These are phyloP conservation scores for Antheraea pernyi DNA, from an alignment of 1,140 invertebrate genomes.

Conservation along the genomic window DNA sequence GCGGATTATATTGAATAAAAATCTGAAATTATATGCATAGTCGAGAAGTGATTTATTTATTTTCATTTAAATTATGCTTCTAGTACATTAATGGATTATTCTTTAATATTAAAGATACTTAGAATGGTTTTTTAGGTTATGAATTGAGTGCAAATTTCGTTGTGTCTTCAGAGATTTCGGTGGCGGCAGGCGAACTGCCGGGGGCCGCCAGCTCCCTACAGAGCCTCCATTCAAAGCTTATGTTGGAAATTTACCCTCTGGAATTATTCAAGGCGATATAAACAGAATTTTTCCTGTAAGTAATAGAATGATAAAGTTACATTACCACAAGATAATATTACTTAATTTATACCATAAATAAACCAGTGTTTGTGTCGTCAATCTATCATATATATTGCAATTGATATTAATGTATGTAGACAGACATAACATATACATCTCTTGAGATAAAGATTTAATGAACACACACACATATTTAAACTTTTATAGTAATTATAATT, in stretches of 20 bases:
- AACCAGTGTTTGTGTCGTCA: no score
- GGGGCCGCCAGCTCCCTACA: constrained; percentile 87
- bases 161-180: constrained; percentile 72
- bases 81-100: not conserved
- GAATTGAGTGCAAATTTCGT: constrained; percentile 51
- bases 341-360: no score
- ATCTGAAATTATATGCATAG: constrained; percentile 47
- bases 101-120: not conserved
- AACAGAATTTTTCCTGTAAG: constrained; percentile 89
- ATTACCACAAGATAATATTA: no score
- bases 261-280: constrained; percentile 95
- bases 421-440: no score
- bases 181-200: constrained; percentile 66
- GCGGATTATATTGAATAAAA: constrained; percentile 64
- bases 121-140: constrained; percentile 64
- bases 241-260: constrained; percentile 94
- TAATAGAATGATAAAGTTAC: constrained; percentile 16
- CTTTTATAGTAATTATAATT: no score
- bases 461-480: no score
- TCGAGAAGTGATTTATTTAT: constrained; percentile 7
- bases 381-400: no score
- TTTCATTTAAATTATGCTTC: not conserved
- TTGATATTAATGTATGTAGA: no score
- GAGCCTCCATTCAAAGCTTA: constrained; percentile 95
- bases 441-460: no score